Evolutionary conservation across 2,888 invertebrate genomes (phyloP).

Genomic region (Drosophila cognata): DNA sequence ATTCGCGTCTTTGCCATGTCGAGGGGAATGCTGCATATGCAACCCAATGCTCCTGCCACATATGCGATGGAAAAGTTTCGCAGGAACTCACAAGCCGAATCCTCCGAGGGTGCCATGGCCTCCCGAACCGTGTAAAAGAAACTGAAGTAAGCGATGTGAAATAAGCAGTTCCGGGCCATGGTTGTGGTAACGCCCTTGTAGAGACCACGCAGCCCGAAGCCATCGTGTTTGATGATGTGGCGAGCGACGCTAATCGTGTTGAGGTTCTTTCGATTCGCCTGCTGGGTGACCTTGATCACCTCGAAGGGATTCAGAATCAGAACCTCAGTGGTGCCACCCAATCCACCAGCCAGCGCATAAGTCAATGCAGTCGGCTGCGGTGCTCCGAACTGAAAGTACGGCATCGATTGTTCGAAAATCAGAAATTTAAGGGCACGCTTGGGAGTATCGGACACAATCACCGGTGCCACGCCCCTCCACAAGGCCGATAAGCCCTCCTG

Average conservation of each 20-base stretch:
- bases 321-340: constrained; percentile 38
- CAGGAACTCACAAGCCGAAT: constrained; percentile 8
- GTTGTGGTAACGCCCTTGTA: constrained; percentile 26
- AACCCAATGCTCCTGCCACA: constrained; percentile 27
- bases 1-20: constrained; percentile 57
- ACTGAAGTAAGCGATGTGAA: constrained; percentile 45
- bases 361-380: constrained; percentile 4
- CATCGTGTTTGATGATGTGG: constrained; percentile 20
- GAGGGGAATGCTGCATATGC: constrained; percentile 21
- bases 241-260: constrained; percentile 14
- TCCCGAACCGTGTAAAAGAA: constrained; percentile 21
- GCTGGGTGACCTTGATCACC: constrained; percentile 57
- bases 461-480: constrained; percentile 52
- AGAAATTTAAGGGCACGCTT: constrained; percentile 52
- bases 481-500: constrained; percentile 40
- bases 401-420: constrained; percentile 28
- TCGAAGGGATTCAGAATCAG: constrained; percentile 53
- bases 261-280: constrained; percentile 26
- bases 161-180: constrained; percentile 41
- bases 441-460: constrained; percentile 47
- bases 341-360: constrained; percentile 34
- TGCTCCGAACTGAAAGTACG: constrained; percentile 22
- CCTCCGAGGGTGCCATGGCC: not conserved
- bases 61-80: constrained; percentile 14
- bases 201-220: constrained; percentile 28